A percentile compares a stretch with the other conserved stretches of the same genome.
These are phyloP conservation scores for Dipodomys stephensi DNA, from an alignment of 2,113 vertebrate genomes.

Conservation along the genomic window DNA sequence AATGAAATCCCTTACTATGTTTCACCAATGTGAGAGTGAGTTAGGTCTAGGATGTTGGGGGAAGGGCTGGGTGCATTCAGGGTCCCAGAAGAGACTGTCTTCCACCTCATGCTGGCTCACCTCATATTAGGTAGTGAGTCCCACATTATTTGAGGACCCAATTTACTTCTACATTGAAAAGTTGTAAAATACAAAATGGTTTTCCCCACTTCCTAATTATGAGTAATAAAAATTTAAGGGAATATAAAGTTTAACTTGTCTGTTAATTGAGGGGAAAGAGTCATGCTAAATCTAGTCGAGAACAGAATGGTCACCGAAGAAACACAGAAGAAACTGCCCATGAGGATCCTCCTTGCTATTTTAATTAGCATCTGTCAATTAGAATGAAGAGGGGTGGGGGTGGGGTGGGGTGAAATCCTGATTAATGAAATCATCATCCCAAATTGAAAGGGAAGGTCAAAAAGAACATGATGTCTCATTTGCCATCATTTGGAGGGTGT, in stretches of 20 bases:
- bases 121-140: slow-evolving; percentile 78
- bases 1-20: slow-evolving; percentile 38
- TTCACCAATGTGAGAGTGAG: neutral
- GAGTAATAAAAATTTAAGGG: slow-evolving; percentile 86
- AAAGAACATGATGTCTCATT: slow-evolving; percentile 83
- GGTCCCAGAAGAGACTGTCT: neutral
- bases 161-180: slow-evolving; percentile 86
- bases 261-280: slow-evolving; percentile 90
- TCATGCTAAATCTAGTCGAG: slow-evolving; percentile 87
- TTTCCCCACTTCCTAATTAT: slow-evolving; percentile 84
- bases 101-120: slow-evolving; percentile 59
- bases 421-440: slow-evolving; percentile 85
- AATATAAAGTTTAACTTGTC: slow-evolving; percentile 88
- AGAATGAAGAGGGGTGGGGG: slow-evolving; percentile 76
- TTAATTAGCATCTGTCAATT: slow-evolving; percentile 88
- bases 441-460: slow-evolving; percentile 84
- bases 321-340: slow-evolving; percentile 76
- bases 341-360: slow-evolving; percentile 83
- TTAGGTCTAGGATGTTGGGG: neutral
- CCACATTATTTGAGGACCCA: slow-evolving; percentile 80
- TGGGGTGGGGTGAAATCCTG: slow-evolving; percentile 74
- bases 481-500: slow-evolving; percentile 81
- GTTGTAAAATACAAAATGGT: slow-evolving; percentile 83
- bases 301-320: slow-evolving; percentile 77
- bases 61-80: neutral